Evolutionary conservation across 2,797 vertebrate genomes (phyloP).

Genomic region (Chiropotes sagulatus): DNA sequence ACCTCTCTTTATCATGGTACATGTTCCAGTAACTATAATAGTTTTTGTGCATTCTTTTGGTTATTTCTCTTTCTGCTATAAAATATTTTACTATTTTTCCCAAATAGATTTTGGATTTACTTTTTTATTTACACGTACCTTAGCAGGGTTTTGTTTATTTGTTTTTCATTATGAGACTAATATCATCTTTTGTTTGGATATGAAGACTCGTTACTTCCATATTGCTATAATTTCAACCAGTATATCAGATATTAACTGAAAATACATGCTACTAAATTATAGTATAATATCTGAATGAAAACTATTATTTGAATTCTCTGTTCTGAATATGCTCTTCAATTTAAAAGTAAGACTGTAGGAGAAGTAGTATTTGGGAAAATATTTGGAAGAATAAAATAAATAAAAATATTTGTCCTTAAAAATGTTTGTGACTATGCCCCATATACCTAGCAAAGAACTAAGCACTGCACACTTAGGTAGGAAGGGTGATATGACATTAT

Average conservation of each 20-base stretch:
- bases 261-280: constrained; percentile 11
- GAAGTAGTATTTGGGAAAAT: neutral
- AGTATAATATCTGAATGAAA: neutral
- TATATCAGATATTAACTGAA: neutral
- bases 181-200: constrained; percentile 7
- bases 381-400: neutral
- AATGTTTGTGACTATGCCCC: neutral
- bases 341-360: neutral
- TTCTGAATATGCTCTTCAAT: neutral
- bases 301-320: constrained; percentile 14
- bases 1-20: neutral
- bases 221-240: constrained; percentile 30
- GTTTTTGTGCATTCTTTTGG: neutral
- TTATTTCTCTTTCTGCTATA: constrained; percentile 34
- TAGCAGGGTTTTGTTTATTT: neutral
- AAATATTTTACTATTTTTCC: constrained; percentile 10
- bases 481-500: neutral
- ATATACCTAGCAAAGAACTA: neutral
- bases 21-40: constrained; percentile 4
- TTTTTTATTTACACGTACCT: constrained; percentile 7
- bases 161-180: neutral
- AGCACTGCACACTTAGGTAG: neutral
- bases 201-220: neutral
- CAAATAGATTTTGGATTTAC: neutral
- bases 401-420: neutral